phyloP scores from a whole-genome alignment of 30 jellyfish, hydroid and myxozoan genomes.

The Rhopilema esculentum region DNA sequence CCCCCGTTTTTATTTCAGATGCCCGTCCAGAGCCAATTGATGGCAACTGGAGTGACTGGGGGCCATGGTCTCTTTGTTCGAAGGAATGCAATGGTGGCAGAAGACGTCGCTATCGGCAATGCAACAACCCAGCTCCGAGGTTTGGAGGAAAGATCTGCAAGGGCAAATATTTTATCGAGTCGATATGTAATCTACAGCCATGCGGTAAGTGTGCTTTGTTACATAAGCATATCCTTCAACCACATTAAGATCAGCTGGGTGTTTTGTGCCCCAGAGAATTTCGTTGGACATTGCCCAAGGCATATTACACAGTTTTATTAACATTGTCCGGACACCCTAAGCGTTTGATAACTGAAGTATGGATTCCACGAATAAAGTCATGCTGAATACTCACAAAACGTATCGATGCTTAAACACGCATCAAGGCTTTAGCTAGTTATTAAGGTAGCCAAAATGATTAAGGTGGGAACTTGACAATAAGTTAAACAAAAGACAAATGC shows the following conservation, averaged over 20 bases:
- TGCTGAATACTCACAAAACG: no score
- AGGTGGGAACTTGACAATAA: no score
- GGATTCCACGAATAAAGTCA: no score
- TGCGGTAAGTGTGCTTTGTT: constrained; percentile 73
- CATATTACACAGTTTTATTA: no score
- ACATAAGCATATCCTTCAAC: not conserved
- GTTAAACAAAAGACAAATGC: no score
- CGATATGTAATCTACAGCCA: constrained; percentile 74
- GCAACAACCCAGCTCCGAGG: constrained; percentile 93
- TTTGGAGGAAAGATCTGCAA: constrained; percentile 83
- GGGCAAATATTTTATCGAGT: constrained; percentile 71
- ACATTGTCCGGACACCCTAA: no score
- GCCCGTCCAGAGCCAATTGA: constrained; percentile 26
- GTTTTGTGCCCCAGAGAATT: not conserved
- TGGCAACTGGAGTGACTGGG: constrained; percentile 95
- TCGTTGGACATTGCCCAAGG: not conserved
- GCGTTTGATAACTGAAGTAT: no score
- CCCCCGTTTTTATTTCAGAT: not conserved
- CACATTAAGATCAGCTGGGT: not conserved
- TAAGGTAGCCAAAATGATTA: no score
- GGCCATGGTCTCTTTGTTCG: constrained; percentile 85
- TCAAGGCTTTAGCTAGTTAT: no score
- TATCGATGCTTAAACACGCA: no score
- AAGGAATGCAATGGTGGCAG: constrained; percentile 94
- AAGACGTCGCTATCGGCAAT: constrained; percentile 78